Percentiles rank a stretch among this genome's conserved stretches.
Conservation (phyloP, 2,888 invertebrate genomes). For the Cosmia pyralina region DNA sequence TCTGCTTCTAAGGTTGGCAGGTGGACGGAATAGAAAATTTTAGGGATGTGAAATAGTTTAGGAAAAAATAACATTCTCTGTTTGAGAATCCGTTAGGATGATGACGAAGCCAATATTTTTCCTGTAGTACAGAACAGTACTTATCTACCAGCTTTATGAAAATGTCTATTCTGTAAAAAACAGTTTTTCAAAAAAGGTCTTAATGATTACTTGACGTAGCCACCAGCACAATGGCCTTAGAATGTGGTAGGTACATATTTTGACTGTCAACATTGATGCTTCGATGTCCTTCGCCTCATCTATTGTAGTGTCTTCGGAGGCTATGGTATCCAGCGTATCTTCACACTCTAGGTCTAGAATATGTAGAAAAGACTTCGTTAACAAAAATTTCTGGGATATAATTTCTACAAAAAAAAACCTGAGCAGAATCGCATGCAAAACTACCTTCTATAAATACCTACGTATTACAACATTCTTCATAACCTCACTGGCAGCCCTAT, state of each 20-base stretch:
- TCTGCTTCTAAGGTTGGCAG: constrained; percentile 78
- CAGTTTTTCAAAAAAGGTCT: background rate
- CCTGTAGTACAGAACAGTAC: background rate
- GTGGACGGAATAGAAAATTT: background rate
- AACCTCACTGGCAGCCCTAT: constrained; percentile 72
- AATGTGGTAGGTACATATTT: background rate
- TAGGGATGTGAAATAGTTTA: background rate
- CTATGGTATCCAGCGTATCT: too few species aligned
- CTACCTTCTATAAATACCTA: too few species aligned
- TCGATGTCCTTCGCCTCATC: background rate
- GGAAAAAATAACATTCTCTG: background rate
- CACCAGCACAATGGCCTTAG: background rate
- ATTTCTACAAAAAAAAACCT: background rate
- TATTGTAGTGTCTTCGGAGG: background rate
- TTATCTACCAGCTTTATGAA: too few species aligned
- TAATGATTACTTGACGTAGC: too few species aligned
- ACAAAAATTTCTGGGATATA: background rate
- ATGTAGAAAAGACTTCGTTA: background rate
- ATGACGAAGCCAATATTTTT: background rate
- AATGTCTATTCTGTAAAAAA: background rate
- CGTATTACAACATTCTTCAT: constrained; percentile 2
- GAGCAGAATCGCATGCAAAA: background rate
- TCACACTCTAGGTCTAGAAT: background rate
- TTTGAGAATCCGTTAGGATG: background rate
- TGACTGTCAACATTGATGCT: background rate